These are phyloP conservation scores for Actinopyga echinites DNA, from an alignment of 53 echinoderm and acorn worm genomes.

Conservation along the genomic window DNA sequence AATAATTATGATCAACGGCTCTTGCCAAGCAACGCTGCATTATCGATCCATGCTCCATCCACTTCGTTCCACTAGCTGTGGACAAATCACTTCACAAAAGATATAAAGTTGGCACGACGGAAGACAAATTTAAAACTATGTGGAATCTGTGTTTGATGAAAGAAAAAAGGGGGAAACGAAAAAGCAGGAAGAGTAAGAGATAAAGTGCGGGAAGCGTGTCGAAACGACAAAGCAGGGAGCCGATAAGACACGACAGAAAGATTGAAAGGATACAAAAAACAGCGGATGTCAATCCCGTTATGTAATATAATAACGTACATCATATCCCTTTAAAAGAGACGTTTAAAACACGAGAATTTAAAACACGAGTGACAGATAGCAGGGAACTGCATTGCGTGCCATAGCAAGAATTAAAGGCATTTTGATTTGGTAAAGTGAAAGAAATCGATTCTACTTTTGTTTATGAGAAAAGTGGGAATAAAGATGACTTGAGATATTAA, in stretches of 20 bases:
- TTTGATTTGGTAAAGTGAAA: conserved; percentile 3
- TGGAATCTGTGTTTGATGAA: too few relatives aligned
- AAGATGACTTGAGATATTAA: too few relatives aligned
- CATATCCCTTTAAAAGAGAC: too few relatives aligned
- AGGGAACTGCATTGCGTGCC: conserved; percentile 22
- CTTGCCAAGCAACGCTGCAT: neutral
- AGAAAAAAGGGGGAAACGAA: neutral
- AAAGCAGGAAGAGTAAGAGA: neutral
- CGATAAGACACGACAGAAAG: neutral
- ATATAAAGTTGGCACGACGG: too few relatives aligned
- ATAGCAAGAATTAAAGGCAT: conserved; percentile 20
- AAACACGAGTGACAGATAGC: conserved; percentile 18
- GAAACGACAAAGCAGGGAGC: neutral
- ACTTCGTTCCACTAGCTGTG: neutral
- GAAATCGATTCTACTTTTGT: too few relatives aligned
- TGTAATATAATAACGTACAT: too few relatives aligned
- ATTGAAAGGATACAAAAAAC: neutral
- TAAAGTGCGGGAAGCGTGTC: neutral
- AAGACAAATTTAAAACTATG: too few relatives aligned
- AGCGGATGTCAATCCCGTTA: neutral
- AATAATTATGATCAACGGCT: conserved; percentile 17
- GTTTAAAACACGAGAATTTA: neutral
- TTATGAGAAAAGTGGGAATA: too few relatives aligned
- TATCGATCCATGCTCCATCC: conserved; percentile 5
- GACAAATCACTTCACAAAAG: conserved; percentile 19